Evolutionary conservation across 2,113 vertebrate species (phyloP).

Genomic region (Silurus glanis): DNA sequence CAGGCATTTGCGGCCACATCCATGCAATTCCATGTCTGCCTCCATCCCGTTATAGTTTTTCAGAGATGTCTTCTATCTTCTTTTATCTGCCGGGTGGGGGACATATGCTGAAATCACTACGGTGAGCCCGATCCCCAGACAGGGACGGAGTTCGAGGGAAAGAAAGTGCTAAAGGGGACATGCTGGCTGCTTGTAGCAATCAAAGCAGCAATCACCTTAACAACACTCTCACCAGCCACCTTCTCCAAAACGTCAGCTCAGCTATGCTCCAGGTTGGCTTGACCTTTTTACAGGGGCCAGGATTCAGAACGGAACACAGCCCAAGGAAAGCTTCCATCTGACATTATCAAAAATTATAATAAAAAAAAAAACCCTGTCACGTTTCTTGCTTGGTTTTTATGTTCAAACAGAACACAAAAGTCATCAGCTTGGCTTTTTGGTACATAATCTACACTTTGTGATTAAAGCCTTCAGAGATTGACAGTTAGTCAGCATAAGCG

Average conservation of each 20-base stretch:
- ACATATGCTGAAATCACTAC: conserved; percentile 21
- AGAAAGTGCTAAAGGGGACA: conserved; percentile 43
- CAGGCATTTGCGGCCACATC: background rate
- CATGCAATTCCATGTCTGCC: conserved; percentile 8
- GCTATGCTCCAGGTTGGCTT: conserved; percentile 39
- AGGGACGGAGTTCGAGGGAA: conserved; percentile 1
- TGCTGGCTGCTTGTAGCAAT: conserved; percentile 52
- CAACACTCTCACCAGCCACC: conserved; percentile 31
- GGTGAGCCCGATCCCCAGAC: background rate
- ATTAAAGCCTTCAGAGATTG: background rate
- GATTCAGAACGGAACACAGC: conserved; percentile 42
- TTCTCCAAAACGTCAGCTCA: conserved; percentile 36
- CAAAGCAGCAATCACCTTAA: conserved; percentile 48
- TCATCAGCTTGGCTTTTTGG: background rate
- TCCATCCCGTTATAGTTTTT: conserved; percentile 30
- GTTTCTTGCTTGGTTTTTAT: conserved; percentile 29
- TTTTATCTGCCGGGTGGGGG: conserved; percentile 27
- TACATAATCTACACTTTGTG: background rate
- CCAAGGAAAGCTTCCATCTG: conserved; percentile 35
- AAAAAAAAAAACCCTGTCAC: background rate
- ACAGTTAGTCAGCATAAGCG: conserved; percentile 35
- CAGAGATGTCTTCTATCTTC: conserved; percentile 32
- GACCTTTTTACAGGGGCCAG: conserved; percentile 52
- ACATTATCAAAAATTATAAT: conserved; percentile 34
- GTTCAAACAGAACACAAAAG: conserved; percentile 8